Evolutionary conservation across 2,113 vertebrate species (phyloP), one percentile per base, ranked within the genome.

Genomic region (Calypte anna): DNA sequence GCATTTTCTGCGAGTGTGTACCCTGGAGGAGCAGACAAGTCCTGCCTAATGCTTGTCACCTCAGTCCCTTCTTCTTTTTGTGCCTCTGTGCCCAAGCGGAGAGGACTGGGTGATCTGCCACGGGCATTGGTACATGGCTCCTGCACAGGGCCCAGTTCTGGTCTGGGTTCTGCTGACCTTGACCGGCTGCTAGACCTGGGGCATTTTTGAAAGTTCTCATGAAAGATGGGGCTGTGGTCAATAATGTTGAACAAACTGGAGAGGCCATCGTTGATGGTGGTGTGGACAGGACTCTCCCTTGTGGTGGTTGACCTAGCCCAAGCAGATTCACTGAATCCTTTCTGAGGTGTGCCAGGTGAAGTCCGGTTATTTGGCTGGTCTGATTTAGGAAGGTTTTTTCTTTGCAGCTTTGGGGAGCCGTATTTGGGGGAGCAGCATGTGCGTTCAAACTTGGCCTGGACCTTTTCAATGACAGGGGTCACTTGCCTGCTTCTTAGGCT

Each of bases 231-330:
- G 18, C 98, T 99, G 93, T 99, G 99, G 97, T 99, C 99, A 33
- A 99, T 99, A 96, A 99, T 99, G 97, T 98, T 99, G 97, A 99
- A 99, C 94, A 99, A 98, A 97, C 99, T 99, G 97, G 99, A 99
- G 88, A 99, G 99, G 54, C 99, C 99, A 14, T 99, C 99, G 0
- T 99, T 99, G 97, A 99, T 99, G 96, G 99, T 99, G 44, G 99
- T 99, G 96, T 99, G 99, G 89, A 99, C 99, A 0, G 99, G 99
- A 93, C 99, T 99, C 96, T 99, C 99, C 23, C 99, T 97, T 0
- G 99, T 99, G 61, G 99, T 99, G 31, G 99, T 99, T 44, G 99
- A 99, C 48, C 99, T 98, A 7, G 99, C 99, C 99, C 99, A 99
- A 10, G 99, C 99, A 0, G 99, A 99, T 96, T 99, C 99, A 11